Evolutionary conservation across 2,113 vertebrate species (phyloP).

Genomic region (Chionis minor): DNA sequence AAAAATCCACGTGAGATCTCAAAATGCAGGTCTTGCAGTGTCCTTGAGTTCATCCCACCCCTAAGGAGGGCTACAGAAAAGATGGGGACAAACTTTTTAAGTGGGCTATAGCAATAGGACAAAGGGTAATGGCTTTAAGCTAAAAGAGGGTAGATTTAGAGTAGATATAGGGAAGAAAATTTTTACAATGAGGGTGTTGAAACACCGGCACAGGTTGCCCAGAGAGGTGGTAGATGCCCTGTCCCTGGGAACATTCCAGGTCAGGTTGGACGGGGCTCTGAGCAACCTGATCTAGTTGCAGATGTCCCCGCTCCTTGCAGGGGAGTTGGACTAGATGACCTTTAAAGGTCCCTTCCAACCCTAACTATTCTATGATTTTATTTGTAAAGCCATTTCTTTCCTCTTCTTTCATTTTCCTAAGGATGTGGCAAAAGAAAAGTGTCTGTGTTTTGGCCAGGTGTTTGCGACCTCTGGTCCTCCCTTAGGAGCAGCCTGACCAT

Average conservation of each 20-base stretch:
- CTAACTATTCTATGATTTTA: neutral
- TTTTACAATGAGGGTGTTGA: neutral
- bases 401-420: neutral
- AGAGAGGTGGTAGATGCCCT: neutral
- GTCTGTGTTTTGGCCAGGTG: neutral
- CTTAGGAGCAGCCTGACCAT: neutral
- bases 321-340: neutral
- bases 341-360: neutral
- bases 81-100: neutral
- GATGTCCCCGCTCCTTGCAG: neutral
- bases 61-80: neutral
- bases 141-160: neutral
- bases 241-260: neutral
- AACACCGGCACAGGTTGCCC: neutral
- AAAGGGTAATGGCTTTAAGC: neutral
- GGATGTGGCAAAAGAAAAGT: rapidly evolving
- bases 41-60: neutral
- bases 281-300: neutral
- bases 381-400: neutral
- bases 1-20: neutral
- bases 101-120: neutral
- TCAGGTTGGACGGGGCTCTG: neutral
- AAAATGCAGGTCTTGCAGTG: neutral
- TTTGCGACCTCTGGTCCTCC: neutral
- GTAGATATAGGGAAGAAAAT: neutral